Conservation (phyloP, 2,797 vertebrate species). For the Heterohyrax brucei region DNA sequence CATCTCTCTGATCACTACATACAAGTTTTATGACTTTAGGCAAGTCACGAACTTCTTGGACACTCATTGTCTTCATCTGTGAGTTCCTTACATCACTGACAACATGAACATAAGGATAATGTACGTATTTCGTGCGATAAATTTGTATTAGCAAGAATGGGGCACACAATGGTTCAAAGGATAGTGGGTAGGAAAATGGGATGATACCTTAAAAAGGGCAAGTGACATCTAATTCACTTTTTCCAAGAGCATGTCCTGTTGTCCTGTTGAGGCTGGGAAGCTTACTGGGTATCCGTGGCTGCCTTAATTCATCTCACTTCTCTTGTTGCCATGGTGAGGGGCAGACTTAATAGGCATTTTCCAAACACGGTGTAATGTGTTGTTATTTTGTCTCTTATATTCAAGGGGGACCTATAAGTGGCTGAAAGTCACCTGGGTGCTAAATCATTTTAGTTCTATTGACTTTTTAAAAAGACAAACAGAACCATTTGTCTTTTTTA, state of each 20-base stretch:
- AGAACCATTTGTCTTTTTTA: slow-evolving; percentile 26
- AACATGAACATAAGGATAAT: not conserved
- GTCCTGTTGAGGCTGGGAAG: slow-evolving; percentile 34
- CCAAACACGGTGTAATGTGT: not conserved
- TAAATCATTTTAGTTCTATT: not conserved
- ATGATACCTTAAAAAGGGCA: not conserved
- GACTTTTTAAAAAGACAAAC: not conserved
- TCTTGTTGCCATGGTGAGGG: slow-evolving; percentile 76
- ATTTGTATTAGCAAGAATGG: not conserved
- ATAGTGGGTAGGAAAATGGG: not conserved
- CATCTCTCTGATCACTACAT: not conserved
- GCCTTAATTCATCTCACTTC: slow-evolving; percentile 25
- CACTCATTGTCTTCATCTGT: not conserved
- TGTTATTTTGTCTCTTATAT: slow-evolving; percentile 54
- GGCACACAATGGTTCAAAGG: not conserved
- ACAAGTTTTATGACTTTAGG: not conserved
- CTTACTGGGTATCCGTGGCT: not conserved
- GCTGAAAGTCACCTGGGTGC: not conserved
- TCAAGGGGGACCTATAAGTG: not conserved
- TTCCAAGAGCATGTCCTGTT: not conserved
- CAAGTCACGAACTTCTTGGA: not conserved
- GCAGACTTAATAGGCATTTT: slow-evolving; percentile 56
- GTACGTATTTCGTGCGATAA: not conserved
- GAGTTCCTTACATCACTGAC: not conserved
- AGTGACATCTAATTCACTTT: not conserved